Conservation (phyloP, 2,888 invertebrate species). For the Parnassius smintheus region DNA sequence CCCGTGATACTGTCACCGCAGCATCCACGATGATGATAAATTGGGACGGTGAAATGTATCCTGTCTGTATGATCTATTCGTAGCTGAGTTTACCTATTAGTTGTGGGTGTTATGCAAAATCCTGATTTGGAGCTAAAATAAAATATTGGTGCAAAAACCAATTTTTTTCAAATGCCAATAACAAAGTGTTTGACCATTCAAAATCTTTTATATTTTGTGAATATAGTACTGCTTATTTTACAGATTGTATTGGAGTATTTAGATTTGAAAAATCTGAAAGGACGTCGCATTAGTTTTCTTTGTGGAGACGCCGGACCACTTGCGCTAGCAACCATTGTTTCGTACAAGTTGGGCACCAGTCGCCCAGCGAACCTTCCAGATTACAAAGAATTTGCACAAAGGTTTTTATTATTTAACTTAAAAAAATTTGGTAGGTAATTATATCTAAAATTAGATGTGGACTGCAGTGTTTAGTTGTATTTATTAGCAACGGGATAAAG, state of each 20-base stretch:
- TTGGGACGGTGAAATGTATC: no score
- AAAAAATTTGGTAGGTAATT: constrained; percentile 7
- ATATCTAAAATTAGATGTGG: neutral
- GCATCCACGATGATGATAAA: no score
- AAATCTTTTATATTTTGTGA: no score
- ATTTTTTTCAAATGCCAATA: no score
- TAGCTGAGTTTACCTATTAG: no score
- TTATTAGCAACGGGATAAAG: neutral
- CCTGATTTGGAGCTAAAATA: no score
- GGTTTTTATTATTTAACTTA: constrained; percentile 55
- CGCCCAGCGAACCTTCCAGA: constrained; percentile 65
- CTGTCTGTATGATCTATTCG: no score
- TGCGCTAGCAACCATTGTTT: constrained; percentile 86
- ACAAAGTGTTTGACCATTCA: no score
- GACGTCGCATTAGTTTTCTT: constrained; percentile 83
- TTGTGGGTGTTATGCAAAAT: no score
- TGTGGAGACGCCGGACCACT: constrained; percentile 90
- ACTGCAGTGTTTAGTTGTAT: neutral
- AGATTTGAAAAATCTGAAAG: constrained; percentile 54
- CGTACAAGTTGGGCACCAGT: constrained; percentile 76
- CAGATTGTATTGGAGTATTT: constrained; percentile 57
- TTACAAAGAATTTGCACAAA: constrained; percentile 69
- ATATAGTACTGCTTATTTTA: neutral
- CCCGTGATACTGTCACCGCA: no score
- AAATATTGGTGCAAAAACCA: no score